Conservation (phyloP, 2,888 invertebrate genomes). For the Macropis europaea region DNA sequence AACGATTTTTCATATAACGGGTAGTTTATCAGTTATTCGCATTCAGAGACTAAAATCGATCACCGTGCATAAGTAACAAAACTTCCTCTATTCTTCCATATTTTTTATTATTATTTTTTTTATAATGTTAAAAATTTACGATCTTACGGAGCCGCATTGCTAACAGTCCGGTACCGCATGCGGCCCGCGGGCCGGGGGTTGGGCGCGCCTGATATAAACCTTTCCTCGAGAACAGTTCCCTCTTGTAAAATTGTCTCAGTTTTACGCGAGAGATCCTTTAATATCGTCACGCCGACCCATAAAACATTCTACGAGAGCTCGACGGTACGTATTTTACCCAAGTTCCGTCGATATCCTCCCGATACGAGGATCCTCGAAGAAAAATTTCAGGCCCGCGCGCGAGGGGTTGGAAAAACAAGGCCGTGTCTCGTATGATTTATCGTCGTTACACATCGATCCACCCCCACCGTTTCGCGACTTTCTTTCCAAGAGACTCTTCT, state of each 20-base stretch:
- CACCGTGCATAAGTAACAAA: too few relatives aligned
- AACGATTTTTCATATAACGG: too few relatives aligned
- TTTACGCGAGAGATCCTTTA: not conserved
- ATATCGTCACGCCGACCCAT: constrained; percentile 6
- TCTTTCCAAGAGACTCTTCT: constrained; percentile 31
- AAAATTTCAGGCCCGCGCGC: constrained; percentile 9
- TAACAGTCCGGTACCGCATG: too few relatives aligned
- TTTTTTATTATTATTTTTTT: too few relatives aligned
- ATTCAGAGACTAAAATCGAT: too few relatives aligned
- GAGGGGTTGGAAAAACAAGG: constrained; percentile 49
- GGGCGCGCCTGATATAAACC: too few relatives aligned
- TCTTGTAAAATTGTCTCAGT: not conserved
- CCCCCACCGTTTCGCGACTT: constrained; percentile 8
- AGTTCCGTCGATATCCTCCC: constrained; percentile 2
- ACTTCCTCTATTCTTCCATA: too few relatives aligned
- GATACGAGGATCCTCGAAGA: constrained; percentile 16
- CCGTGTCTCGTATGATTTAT: constrained; percentile 60
- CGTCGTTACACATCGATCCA: constrained; percentile 28
- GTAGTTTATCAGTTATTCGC: too few relatives aligned
- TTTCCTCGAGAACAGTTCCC: not conserved
- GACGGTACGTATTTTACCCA: not conserved
- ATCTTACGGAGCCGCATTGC: too few relatives aligned
- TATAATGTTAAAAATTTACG: too few relatives aligned
- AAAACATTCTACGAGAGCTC: not conserved
- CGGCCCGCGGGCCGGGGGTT: not conserved